phyloP scores from a whole-genome alignment of 1,140 invertebrate species.

The Zeugodacus cucurbitae region DNA sequence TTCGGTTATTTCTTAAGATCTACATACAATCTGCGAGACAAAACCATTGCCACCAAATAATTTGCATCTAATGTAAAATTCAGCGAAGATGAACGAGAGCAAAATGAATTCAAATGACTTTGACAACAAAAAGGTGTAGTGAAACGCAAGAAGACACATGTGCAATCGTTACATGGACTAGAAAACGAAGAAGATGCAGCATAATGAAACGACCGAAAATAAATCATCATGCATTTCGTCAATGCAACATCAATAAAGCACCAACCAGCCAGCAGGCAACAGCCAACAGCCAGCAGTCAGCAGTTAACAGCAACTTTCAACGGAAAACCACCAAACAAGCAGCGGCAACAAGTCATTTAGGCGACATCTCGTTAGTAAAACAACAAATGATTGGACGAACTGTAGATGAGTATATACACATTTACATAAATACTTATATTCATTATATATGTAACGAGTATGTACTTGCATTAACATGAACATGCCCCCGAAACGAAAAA shows the following conservation, averaged over 20 bases:
- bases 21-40: no score
- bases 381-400: background rate
- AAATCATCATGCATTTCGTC: background rate
- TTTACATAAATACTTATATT: background rate
- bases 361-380: background rate
- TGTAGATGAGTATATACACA: background rate
- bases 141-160: background rate
- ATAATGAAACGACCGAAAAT: background rate
- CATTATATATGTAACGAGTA: background rate
- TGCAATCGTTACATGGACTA: background rate
- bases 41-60: background rate
- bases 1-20: no score
- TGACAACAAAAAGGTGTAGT: background rate
- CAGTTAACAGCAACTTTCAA: background rate
- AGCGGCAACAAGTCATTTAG: background rate
- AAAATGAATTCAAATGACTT: background rate
- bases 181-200: no score
- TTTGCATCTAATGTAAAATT: background rate
- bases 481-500: background rate
- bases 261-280: background rate
- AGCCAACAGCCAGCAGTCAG: background rate
- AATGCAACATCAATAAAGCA: background rate
- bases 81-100: background rate
- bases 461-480: background rate
- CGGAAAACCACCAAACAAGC: background rate